These are phyloP conservation scores for Rhingia rostrata DNA, from an alignment of 2,888 invertebrate species.

Conservation along the genomic window DNA sequence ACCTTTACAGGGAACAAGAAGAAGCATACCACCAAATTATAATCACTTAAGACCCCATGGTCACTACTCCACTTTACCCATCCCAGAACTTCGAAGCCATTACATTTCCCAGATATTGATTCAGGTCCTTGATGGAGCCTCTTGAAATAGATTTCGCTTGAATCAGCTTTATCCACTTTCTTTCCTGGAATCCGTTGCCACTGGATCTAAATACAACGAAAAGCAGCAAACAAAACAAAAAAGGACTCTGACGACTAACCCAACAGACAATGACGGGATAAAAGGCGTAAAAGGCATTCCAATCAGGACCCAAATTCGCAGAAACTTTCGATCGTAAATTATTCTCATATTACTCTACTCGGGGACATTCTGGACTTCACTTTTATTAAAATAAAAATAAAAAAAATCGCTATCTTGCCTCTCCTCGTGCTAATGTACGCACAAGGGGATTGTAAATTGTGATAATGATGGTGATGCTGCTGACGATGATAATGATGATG, in stretches of 20 bases:
- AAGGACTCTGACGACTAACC: constrained; percentile 26
- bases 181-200: constrained; percentile 25
- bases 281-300: constrained; percentile 10
- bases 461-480: background rate
- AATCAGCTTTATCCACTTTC: constrained; percentile 26
- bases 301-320: constrained; percentile 50
- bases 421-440: constrained; percentile 11
- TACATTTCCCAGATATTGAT: too few relatives aligned
- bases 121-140: too few relatives aligned
- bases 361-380: constrained; percentile 15
- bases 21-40: too few relatives aligned
- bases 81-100: too few relatives aligned
- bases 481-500: background rate
- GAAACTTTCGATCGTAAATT: constrained; percentile 63
- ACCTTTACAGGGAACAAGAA: too few relatives aligned
- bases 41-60: too few relatives aligned
- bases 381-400: background rate
- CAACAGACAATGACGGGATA: background rate
- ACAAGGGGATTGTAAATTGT: background rate
- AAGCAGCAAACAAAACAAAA: background rate
- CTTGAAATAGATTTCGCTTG: constrained; percentile 3
- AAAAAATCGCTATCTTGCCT: too few relatives aligned
- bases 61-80: too few relatives aligned
- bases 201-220: background rate
- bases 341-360: constrained; percentile 42